Percentiles rank a stretch among this genome's conserved stretches.
These are phyloP conservation scores for Epizoanthus scotinus DNA, from an alignment of 92 coral and sea anemone species.

Conservation along the genomic window DNA sequence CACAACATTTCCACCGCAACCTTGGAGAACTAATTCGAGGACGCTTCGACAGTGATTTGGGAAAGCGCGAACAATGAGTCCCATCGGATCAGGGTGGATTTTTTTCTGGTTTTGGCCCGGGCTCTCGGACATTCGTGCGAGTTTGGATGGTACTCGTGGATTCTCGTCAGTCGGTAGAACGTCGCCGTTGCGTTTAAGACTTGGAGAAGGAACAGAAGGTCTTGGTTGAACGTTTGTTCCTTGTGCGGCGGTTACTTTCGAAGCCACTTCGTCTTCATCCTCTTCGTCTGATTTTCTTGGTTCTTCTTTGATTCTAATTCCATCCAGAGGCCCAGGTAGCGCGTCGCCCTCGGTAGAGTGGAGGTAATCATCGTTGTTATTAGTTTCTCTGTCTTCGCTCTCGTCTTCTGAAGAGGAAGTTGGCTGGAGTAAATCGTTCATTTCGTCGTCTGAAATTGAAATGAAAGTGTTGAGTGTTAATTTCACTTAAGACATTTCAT, in stretches of 20 bases:
- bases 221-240: neutral
- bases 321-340: conserved; percentile 50
- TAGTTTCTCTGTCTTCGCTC: conserved; percentile 35
- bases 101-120: conserved; percentile 67
- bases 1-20: conserved; percentile 96
- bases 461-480: neutral
- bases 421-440: conserved; percentile 10
- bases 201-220: conserved; percentile 19
- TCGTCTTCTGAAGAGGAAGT: conserved; percentile 54
- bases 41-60: conserved; percentile 95
- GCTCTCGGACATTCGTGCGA: conserved; percentile 68
- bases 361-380: conserved; percentile 33
- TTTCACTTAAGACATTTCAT: too few relatives aligned
- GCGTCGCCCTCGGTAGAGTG: conserved; percentile 43
- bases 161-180: conserved; percentile 43
- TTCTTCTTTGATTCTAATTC: conserved; percentile 36
- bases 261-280: conserved; percentile 47
- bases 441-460: conserved; percentile 13
- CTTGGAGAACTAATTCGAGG: conserved; percentile 90
- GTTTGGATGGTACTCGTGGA: conserved; percentile 62
- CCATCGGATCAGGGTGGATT: conserved; percentile 92
- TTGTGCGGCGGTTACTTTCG: conserved; percentile 37
- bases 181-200: conserved; percentile 57
- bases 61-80: conserved; percentile 81
- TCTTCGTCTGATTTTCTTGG: conserved; percentile 36